Evolutionary conservation across 2,888 invertebrate genomes (phyloP).

Genomic region (Blastobasis lacticolella): DNA sequence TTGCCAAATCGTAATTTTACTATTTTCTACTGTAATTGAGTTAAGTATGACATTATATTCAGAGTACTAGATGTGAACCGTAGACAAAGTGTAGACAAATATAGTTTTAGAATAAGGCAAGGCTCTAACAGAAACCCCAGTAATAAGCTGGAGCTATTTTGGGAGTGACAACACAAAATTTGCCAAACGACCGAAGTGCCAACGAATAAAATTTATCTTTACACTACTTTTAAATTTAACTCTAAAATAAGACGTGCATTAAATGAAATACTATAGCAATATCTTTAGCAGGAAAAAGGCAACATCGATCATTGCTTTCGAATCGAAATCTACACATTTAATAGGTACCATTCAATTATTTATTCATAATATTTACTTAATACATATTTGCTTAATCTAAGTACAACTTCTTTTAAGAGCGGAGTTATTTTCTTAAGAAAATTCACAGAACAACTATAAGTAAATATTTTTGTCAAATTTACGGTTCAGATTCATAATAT

Average conservation of each 20-base stretch:
- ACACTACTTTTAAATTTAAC: too few species aligned
- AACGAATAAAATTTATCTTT: too few species aligned
- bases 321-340: too few species aligned
- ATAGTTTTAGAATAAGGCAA: conserved; percentile 42
- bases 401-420: conserved; percentile 9
- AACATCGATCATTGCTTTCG: too few species aligned
- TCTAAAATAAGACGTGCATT: too few species aligned
- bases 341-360: too few species aligned
- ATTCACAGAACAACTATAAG: conserved; percentile 26
- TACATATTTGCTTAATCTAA: too few species aligned
- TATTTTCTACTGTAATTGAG: conserved; percentile 25
- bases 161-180: too few species aligned
- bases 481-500: conserved; percentile 43
- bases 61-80: conserved; percentile 23
- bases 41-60: conserved; percentile 30
- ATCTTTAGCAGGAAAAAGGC: too few species aligned
- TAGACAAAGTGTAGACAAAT: conserved; percentile 29
- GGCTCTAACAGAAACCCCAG: conserved; percentile 35
- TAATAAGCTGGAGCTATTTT: conserved; percentile 10
- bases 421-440: conserved; percentile 43
- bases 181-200: too few species aligned
- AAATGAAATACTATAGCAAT: too few species aligned
- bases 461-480: conserved; percentile 52
- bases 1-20: conserved; percentile 35
- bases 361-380: too few species aligned